Evolutionary conservation across 2,113 vertebrate genomes (phyloP).

Genomic region (Elachura formosa): DNA sequence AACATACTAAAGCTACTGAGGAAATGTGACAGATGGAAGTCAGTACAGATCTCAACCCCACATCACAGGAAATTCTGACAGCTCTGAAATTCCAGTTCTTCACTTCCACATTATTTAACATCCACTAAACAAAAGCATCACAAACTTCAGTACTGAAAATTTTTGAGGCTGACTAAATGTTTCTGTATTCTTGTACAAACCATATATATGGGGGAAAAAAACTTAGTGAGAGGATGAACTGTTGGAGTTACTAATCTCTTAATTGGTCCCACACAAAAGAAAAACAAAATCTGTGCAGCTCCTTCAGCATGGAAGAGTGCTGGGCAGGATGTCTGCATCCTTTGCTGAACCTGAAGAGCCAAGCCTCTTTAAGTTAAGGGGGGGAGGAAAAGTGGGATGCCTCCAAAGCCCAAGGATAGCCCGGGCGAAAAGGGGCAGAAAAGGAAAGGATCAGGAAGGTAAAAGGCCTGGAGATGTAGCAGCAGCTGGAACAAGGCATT

Average conservation of each 20-base stretch:
- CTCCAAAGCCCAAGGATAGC: background rate
- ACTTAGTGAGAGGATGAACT: background rate
- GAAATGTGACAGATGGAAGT: background rate
- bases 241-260: background rate
- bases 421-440: background rate
- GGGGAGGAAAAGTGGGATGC: background rate
- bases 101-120: background rate
- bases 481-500: background rate
- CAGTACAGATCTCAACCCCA: background rate
- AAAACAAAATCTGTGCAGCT: background rate
- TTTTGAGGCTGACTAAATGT: background rate
- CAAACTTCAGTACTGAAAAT: background rate
- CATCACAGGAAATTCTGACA: background rate
- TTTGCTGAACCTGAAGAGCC: background rate
- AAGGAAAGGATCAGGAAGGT: background rate
- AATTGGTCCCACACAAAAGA: background rate
- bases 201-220: fast-evolving
- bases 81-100: background rate
- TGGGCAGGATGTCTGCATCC: background rate
- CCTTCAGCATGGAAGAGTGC: background rate
- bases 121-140: background rate
- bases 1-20: background rate
- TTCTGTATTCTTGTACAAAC: background rate
- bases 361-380: background rate
- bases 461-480: background rate